Evolutionary conservation across 2,888 invertebrate species (phyloP).

Genomic region (Ceramica pisi): DNA sequence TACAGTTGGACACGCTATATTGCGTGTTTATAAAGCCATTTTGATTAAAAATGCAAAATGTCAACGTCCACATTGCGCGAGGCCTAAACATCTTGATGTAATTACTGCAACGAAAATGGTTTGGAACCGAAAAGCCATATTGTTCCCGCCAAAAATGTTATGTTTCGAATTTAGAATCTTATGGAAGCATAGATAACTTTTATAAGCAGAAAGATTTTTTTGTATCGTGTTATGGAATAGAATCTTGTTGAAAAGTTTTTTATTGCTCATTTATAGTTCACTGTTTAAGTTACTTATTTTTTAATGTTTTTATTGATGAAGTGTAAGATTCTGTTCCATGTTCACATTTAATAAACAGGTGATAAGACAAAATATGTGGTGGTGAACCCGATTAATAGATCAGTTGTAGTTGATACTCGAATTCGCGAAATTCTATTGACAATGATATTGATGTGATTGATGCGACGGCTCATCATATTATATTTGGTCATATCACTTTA

Average conservation of each 20-base stretch:
- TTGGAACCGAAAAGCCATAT: constrained; percentile 45
- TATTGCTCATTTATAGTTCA: constrained; percentile 67
- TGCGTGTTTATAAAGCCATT: constrained; percentile 39
- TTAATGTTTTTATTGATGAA: constrained; percentile 54
- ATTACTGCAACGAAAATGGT: constrained; percentile 19
- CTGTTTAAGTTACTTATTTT: constrained; percentile 59
- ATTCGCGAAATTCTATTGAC: constrained; percentile 18
- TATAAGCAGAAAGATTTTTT: constrained; percentile 45
- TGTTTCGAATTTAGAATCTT: constrained; percentile 41
- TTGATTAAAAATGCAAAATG: constrained; percentile 43
- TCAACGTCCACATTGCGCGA: constrained; percentile 8
- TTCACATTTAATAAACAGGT: constrained; percentile 47
- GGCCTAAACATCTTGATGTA: constrained; percentile 13
- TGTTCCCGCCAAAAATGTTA: constrained; percentile 44
- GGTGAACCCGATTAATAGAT: constrained; percentile 20
- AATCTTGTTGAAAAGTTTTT: constrained; percentile 61
- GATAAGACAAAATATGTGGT: constrained; percentile 47
- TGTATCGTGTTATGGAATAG: constrained; percentile 63
- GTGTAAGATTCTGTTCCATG: constrained; percentile 74
- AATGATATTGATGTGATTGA: constrained; percentile 23
- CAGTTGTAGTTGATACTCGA: constrained; percentile 17
- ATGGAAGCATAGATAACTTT: constrained; percentile 41
- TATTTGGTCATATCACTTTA: constrained; percentile 43
- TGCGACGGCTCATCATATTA: constrained; percentile 27
- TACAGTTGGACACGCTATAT: constrained; percentile 45